These are phyloP conservation scores for Tinamus guttatus DNA, from an alignment of 2,113 vertebrate species.

Conservation along the genomic window DNA sequence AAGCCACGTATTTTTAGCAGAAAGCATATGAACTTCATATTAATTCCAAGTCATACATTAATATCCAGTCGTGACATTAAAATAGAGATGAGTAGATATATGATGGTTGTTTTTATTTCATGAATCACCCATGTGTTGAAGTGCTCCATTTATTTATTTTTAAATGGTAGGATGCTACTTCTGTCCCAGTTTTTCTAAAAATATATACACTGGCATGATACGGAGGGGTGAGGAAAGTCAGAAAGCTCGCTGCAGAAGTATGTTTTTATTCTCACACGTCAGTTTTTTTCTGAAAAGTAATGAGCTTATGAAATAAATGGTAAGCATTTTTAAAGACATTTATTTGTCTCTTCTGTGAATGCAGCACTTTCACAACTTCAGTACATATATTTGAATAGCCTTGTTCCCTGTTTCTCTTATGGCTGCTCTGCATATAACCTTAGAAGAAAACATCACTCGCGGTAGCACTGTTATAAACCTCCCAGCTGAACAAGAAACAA, in stretches of 20 bases:
- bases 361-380: neutral
- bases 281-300: neutral
- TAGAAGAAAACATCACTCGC: neutral
- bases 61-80: slow-evolving; percentile 1
- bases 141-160: neutral
- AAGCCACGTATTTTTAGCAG: slow-evolving; percentile 64
- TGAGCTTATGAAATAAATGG: neutral
- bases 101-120: neutral
- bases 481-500: neutral
- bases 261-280: neutral
- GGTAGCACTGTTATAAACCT: neutral
- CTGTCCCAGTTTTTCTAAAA: neutral
- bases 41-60: slow-evolving; percentile 20
- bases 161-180: neutral
- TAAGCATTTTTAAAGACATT: neutral
- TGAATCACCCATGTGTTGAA: slow-evolving; percentile 7
- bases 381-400: neutral
- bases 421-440: neutral
- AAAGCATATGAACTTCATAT: slow-evolving; percentile 22
- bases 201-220: neutral
- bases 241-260: neutral
- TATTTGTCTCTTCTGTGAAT: neutral
- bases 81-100: slow-evolving; percentile 38
- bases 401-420: neutral
- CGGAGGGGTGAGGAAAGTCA: neutral